These are phyloP conservation scores for Drosophila sulfurigaster DNA, from an alignment of 1,140 invertebrate genomes.

Conservation along the genomic window DNA sequence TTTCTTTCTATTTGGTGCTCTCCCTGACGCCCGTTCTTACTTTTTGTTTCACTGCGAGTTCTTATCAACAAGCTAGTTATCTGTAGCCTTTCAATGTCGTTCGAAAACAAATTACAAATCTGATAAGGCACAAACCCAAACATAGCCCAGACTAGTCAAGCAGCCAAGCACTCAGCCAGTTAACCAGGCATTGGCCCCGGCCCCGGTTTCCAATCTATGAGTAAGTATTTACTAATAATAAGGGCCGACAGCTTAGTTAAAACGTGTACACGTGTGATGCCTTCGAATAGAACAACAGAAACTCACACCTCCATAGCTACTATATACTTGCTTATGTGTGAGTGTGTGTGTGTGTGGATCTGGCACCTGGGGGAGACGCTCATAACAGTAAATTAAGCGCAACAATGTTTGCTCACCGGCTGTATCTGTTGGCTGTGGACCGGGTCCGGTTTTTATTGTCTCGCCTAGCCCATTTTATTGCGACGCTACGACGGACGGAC, in stretches of 20 bases:
- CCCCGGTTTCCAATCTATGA: slow-evolving; percentile 33
- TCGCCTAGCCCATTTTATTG: slow-evolving; percentile 28
- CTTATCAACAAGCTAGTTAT: slow-evolving; percentile 44
- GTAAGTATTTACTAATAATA: slow-evolving; percentile 41
- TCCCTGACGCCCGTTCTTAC: background rate
- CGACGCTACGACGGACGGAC: background rate
- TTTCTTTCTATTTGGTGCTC: background rate
- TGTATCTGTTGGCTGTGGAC: slow-evolving; percentile 43
- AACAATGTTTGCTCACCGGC: slow-evolving; percentile 62
- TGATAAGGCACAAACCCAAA: slow-evolving; percentile 68
- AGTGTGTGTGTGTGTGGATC: slow-evolving; percentile 3
- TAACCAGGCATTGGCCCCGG: slow-evolving; percentile 11
- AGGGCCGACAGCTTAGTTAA: background rate
- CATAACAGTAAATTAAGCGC: slow-evolving; percentile 77
- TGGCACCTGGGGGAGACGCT: slow-evolving; percentile 20
- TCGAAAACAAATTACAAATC: slow-evolving; percentile 69
- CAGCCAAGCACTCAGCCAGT: slow-evolving; percentile 10
- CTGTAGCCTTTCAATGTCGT: slow-evolving; percentile 61
- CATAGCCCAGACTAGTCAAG: slow-evolving; percentile 27
- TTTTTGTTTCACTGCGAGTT: slow-evolving; percentile 2
- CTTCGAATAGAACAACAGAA: background rate
- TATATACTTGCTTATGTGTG: background rate
- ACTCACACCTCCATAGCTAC: slow-evolving; percentile 1
- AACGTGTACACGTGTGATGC: slow-evolving; percentile 51
- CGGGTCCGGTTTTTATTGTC: slow-evolving; percentile 52